phyloP scores from a whole-genome alignment of 2,797 vertebrate genomes.

The Acropternis orthonyx region DNA sequence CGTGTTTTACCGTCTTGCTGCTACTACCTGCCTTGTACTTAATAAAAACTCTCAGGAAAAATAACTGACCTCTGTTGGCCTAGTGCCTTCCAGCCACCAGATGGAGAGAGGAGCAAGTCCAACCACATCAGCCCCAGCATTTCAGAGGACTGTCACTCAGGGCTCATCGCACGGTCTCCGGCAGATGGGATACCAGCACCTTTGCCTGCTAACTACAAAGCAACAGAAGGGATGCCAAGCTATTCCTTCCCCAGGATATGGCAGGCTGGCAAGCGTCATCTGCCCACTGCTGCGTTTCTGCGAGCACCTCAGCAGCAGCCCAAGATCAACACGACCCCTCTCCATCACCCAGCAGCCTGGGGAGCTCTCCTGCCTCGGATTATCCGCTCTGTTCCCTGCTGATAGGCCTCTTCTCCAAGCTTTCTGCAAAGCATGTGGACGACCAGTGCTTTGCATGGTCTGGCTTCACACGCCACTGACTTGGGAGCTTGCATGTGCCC shows the following conservation, averaged over 20 bases:
- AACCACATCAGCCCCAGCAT: background rate
- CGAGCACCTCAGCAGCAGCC: background rate
- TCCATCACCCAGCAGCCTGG: background rate
- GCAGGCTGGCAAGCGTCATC: constrained; percentile 15
- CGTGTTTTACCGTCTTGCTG: background rate
- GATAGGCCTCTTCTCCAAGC: background rate
- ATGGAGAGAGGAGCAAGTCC: constrained; percentile 9
- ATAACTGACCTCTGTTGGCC: background rate
- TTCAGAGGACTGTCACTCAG: background rate
- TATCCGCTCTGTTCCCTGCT: background rate
- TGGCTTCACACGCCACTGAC: background rate
- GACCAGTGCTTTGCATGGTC: background rate
- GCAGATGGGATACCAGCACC: constrained; percentile 51
- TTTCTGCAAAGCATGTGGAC: background rate
- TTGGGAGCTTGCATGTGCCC: background rate
- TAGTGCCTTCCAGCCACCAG: constrained; percentile 18
- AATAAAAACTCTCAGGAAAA: background rate
- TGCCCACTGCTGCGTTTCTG: background rate
- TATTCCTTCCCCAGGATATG: background rate
- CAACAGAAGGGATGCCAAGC: constrained; percentile 15
- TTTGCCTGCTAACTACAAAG: constrained; percentile 17
- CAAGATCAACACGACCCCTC: background rate
- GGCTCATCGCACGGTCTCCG: background rate
- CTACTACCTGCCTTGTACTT: background rate
- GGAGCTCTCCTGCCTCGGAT: background rate